These are phyloP conservation scores for Menura novaehollandiae DNA, from an alignment of 2,113 vertebrate genomes.

Conservation along the genomic window DNA sequence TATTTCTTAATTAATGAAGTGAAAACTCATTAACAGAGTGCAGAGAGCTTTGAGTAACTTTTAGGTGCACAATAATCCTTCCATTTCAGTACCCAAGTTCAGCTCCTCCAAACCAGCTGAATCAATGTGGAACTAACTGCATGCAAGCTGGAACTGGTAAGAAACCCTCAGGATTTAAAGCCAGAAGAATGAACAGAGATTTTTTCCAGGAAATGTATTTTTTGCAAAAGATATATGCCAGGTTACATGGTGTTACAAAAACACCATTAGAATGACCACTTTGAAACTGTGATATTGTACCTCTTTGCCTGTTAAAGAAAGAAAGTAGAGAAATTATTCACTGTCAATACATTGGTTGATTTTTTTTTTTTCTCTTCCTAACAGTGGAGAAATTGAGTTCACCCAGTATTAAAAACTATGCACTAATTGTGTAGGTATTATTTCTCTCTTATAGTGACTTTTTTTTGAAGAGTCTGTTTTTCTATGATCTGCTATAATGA, in stretches of 20 bases:
- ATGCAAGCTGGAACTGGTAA: not conserved
- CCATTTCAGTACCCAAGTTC: not conserved
- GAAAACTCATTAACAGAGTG: not conserved
- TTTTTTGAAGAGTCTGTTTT: not conserved
- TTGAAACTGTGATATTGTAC: not conserved
- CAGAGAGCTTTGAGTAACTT: not conserved
- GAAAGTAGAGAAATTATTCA: not conserved
- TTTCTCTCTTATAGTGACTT: not conserved
- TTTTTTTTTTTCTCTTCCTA: not conserved
- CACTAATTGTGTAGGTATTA: not conserved
- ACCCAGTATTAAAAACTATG: not conserved
- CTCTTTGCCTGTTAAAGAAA: not conserved
- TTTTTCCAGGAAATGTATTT: not conserved
- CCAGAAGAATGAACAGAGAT: not conserved
- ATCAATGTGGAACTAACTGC: not conserved
- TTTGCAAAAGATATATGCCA: not conserved
- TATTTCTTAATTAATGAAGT: not conserved
- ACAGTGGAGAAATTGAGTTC: not conserved
- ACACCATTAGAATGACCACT: not conserved
- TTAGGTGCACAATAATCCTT: not conserved
- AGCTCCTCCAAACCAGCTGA: conserved; percentile 5
- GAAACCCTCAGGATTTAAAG: not conserved
- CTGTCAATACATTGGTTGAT: not conserved
- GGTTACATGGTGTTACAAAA: not conserved
- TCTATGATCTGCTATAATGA: not conserved